Evolutionary conservation across 2,888 invertebrate species (phyloP).

Genomic region (Brenthis daphne): DNA sequence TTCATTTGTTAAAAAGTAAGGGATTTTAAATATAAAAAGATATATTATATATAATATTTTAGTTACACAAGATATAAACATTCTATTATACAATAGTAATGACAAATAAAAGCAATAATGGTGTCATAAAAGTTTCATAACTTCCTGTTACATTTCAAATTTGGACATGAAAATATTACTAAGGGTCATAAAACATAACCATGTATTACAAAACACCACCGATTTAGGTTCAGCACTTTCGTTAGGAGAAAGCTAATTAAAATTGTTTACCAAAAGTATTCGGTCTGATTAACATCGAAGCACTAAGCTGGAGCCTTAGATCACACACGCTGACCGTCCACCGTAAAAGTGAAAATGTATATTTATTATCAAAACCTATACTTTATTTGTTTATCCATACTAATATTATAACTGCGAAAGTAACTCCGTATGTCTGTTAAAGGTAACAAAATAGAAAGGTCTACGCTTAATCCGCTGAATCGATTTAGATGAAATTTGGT

Average conservation of each 20-base stretch:
- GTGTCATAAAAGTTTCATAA: conserved; percentile 13
- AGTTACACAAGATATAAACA: not conserved
- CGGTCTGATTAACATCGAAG: conserved; percentile 39
- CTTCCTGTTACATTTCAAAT: conserved; percentile 19
- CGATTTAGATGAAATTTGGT: too few relatives aligned
- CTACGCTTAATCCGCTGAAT: too few relatives aligned
- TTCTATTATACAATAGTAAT: conserved; percentile 4
- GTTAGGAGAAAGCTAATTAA: conserved; percentile 66
- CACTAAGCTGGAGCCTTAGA: conserved; percentile 27
- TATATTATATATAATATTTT: too few relatives aligned
- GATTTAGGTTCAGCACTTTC: conserved; percentile 50
- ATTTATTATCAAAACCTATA: conserved; percentile 6
- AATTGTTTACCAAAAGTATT: conserved; percentile 49
- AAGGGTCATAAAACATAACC: conserved; percentile 30
- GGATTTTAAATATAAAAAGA: too few relatives aligned
- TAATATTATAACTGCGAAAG: too few relatives aligned
- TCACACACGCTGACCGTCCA: conserved; percentile 31
- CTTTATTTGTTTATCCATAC: not conserved
- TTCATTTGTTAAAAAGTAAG: too few relatives aligned
- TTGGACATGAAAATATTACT: conserved; percentile 29
- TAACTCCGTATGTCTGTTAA: too few relatives aligned
- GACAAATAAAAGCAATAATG: not conserved
- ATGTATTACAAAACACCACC: conserved; percentile 40
- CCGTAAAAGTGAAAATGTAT: conserved; percentile 37
- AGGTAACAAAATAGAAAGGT: too few relatives aligned